Evolutionary conservation across 2,888 invertebrate genomes (phyloP), one percentile per base, ranked within the genome.

Genomic region (Epicampocera succincta): DNA sequence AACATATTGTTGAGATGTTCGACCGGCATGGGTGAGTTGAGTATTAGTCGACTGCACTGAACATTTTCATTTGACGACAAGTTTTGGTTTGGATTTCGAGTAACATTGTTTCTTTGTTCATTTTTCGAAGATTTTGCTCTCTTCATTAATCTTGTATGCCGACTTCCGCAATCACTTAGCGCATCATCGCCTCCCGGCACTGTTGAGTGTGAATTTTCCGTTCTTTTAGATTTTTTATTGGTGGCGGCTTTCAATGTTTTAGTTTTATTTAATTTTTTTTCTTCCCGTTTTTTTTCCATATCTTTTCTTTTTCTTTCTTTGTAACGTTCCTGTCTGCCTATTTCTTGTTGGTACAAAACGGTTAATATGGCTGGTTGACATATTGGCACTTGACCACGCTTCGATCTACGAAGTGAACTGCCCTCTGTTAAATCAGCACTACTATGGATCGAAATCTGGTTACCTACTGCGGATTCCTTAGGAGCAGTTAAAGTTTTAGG

Each of bases 361-460:
- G 61, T 54, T 33, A 82, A 56, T 38, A 74, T 44, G 6, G 56
- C 19, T 13, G 15, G 1, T 15, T 63, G 79, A 33, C 84, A 79
- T 46, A 80, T 79, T 3, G 86, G 87, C 12, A 87, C 83, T 2
- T 86, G 87, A 2, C 86, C 87, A 15, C 88, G 87, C 61, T 79
- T 86, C 17, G 88, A 88, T 61, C 88, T 87, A 46, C 88, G 88
- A 54, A 87, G 68, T 73, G 61, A 72, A 38, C 54, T 19, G 38
- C 54, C 29, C 17, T 61, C 33, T 6, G 40, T 29, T 50, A 61
- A 21, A n/a, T 56, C 56, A 38, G n/a, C 15, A 17, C 33, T 56
- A 21, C 21, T 9, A 56, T 58, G 9, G 3, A 6, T 9, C 3
- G 58, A 65, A 19, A 13, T 8, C n/a, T 48, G 71, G n/a, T n/a